Percentiles rank a stretch among this genome's conserved stretches.
These are phyloP conservation scores for Chiridota heheva DNA, from an alignment of 35 echinoderm and acorn worm genomes.

Conservation along the genomic window DNA sequence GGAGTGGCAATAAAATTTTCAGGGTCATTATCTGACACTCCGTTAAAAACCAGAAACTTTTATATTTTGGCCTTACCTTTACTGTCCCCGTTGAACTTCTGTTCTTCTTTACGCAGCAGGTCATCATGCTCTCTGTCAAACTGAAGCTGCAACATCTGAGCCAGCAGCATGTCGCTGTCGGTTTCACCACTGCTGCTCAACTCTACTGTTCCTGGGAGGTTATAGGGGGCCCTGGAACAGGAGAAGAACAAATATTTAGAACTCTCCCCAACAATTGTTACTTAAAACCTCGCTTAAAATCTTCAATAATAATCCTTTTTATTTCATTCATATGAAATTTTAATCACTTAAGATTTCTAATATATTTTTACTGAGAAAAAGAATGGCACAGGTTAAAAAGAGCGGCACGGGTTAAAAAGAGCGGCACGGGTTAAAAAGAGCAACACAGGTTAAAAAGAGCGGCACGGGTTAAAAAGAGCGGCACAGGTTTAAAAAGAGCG, in stretches of 20 bases:
- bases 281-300: not conserved
- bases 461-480: no score
- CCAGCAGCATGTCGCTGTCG: constrained; percentile 76
- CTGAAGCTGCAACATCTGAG: constrained; percentile 92
- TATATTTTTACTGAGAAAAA: not conserved
- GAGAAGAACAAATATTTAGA: not conserved
- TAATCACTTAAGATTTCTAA: not conserved
- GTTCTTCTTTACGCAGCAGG: constrained; percentile 68
- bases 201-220: constrained; percentile 19
- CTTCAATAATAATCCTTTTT: not conserved
- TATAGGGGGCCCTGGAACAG: not conserved
- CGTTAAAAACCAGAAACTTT: not conserved
- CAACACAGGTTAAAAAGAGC: no score
- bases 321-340: not conserved
- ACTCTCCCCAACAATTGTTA: not conserved
- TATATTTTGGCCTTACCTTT: constrained; percentile 59
- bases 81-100: constrained; percentile 76
- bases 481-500: no score
- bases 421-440: no score
- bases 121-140: constrained; percentile 88
- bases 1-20: not conserved
- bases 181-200: constrained; percentile 23
- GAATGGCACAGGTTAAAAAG: not conserved
- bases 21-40: not conserved
- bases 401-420: no score